A percentile compares a stretch with the other conserved stretches of the same genome.
Conservation (phyloP, 2,888 invertebrate genomes). For the Rosalia funebris region DNA sequence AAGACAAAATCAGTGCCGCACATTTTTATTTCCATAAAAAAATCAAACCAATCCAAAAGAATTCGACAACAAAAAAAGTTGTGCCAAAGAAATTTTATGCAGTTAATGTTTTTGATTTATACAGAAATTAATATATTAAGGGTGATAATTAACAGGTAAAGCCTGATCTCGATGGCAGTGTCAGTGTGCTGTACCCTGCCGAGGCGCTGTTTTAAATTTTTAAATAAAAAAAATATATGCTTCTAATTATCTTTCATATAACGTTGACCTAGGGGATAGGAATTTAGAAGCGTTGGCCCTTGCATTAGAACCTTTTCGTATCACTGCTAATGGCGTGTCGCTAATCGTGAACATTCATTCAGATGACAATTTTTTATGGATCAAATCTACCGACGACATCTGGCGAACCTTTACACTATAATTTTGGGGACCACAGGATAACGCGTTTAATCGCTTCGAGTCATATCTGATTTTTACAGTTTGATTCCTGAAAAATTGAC, state of each 20-base stretch:
- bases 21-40: too few relatives aligned
- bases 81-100: too few relatives aligned
- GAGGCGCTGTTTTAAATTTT: constrained; percentile 8
- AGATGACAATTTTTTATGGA: constrained; percentile 15
- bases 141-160: too few relatives aligned
- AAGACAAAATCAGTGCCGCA: too few relatives aligned
- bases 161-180: too few relatives aligned
- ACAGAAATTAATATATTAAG: too few relatives aligned
- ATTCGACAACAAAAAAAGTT: too few relatives aligned
- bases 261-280: constrained; percentile 20
- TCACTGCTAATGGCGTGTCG: constrained; percentile 32
- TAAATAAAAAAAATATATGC: constrained; percentile 12
- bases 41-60: too few relatives aligned
- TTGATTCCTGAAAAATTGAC: constrained; percentile 31
- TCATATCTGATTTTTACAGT: constrained; percentile 34
- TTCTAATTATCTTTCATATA: constrained; percentile 32
- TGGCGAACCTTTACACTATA: constrained; percentile 2
- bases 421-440: constrained; percentile 29
- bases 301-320: constrained; percentile 25
- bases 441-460: constrained; percentile 20
- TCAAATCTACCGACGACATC: neutral
- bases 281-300: constrained; percentile 34
- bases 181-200: constrained; percentile 11
- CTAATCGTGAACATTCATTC: neutral
- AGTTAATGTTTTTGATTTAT: too few relatives aligned